These are phyloP conservation scores for Cephalopachus bancanus DNA, from an alignment of 2,797 vertebrate genomes.

Conservation along the genomic window DNA sequence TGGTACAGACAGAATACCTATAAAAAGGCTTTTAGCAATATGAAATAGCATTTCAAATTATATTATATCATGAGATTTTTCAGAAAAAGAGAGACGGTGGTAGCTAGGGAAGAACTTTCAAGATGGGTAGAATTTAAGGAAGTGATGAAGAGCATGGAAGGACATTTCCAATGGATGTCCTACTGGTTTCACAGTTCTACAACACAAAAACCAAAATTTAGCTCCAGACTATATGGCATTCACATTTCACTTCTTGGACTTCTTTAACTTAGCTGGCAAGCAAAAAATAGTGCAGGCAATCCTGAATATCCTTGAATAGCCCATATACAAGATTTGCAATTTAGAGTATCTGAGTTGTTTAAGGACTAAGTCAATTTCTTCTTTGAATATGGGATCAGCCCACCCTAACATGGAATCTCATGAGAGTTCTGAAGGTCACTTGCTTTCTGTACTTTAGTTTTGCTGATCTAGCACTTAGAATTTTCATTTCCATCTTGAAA, in stretches of 20 bases:
- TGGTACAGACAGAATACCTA: background rate
- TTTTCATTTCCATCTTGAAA: conserved; percentile 83
- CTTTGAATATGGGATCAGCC: conserved; percentile 47
- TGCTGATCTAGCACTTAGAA: conserved; percentile 80
- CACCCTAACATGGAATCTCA: conserved; percentile 53
- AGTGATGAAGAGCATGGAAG: background rate
- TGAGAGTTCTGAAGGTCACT: conserved; percentile 62
- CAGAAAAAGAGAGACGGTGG: background rate
- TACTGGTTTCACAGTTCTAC: background rate
- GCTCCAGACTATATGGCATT: background rate
- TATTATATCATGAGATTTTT: background rate
- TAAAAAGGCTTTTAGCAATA: background rate
- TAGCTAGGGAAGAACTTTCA: background rate
- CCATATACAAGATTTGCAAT: background rate
- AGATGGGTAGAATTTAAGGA: background rate
- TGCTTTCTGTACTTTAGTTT: conserved; percentile 60
- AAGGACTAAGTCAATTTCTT: background rate
- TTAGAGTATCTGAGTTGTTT: background rate
- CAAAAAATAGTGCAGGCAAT: rapidly evolving
- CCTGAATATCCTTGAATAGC: background rate
- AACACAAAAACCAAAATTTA: conserved; percentile 11
- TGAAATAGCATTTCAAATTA: background rate
- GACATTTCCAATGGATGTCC: too few species aligned
- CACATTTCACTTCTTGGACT: background rate
- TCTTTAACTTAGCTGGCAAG: background rate